Evolutionary conservation across 1,140 invertebrate species (phyloP).

Genomic region (Sipha flava): DNA sequence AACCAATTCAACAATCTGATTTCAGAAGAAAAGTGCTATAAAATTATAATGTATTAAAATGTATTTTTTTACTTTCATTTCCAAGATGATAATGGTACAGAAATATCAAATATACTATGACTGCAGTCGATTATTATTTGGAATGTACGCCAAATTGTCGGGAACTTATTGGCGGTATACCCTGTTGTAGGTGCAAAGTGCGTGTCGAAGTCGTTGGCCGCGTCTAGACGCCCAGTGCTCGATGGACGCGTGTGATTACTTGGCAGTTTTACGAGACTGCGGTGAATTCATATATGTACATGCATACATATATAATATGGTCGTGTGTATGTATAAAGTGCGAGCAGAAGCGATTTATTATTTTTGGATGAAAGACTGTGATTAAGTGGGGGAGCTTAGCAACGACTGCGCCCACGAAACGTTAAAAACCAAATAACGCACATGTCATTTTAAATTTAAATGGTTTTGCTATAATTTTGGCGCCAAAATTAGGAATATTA

Average conservation of each 20-base stretch:
- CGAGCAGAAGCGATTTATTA: neutral
- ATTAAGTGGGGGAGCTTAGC: neutral
- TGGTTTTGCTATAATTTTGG: too few species aligned
- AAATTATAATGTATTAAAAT: too few species aligned
- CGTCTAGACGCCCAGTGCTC: constrained; percentile 12
- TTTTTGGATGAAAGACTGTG: neutral
- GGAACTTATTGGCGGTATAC: neutral
- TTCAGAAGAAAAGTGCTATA: too few species aligned
- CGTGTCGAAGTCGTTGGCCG: constrained; percentile 20
- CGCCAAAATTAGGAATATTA: neutral
- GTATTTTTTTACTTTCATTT: too few species aligned
- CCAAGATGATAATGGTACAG: too few species aligned
- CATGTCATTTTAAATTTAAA: neutral
- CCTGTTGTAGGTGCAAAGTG: constrained; percentile 17
- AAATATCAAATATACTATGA: neutral
- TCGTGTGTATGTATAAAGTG: neutral
- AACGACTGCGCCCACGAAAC: neutral
- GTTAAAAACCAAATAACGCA: neutral
- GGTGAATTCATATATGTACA: neutral
- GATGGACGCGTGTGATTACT: neutral
- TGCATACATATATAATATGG: neutral
- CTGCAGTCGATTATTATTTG: neutral
- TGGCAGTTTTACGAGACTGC: constrained; percentile 25
- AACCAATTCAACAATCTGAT: too few species aligned
- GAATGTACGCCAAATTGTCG: neutral